Percentiles rank a stretch among this genome's conserved stretches.
Evolutionary conservation across 1,140 invertebrate species (phyloP).

Genomic region (Trichogramma pretiosum): DNA sequence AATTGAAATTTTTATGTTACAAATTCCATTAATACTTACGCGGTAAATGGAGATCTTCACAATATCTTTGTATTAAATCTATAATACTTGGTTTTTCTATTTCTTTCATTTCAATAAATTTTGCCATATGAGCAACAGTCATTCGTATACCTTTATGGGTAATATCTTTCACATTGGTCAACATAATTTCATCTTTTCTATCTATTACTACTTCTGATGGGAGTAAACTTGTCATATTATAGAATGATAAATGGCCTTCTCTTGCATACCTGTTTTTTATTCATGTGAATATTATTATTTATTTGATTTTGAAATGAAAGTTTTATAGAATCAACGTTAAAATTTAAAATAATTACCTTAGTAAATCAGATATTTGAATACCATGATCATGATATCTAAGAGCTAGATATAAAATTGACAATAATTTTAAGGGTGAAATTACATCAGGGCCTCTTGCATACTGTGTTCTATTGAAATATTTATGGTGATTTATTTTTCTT

Average conservation of each 20-base stretch:
- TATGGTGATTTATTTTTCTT: constrained; percentile 30
- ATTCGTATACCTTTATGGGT: constrained; percentile 34
- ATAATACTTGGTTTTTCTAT: constrained; percentile 43
- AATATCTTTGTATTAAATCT: constrained; percentile 44
- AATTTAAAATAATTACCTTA: constrained; percentile 37
- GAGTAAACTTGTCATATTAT: constrained; percentile 47
- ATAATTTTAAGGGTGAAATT: constrained; percentile 42
- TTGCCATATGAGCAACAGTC: constrained; percentile 30
- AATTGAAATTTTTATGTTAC: constrained; percentile 2
- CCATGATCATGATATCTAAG: constrained; percentile 48
- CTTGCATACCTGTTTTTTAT: constrained; percentile 42
- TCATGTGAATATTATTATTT: too few species aligned
- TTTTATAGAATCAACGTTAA: constrained; percentile 3
- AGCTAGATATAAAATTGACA: constrained; percentile 47
- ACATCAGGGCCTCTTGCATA: constrained; percentile 35
- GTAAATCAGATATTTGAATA: constrained; percentile 51
- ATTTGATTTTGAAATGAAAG: neutral
- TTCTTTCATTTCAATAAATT: constrained; percentile 37
- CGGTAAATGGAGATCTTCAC: constrained; percentile 50
- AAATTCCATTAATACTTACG: constrained; percentile 22
- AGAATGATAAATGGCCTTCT: constrained; percentile 53
- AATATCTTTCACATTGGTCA: constrained; percentile 33
- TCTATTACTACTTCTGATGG: constrained; percentile 42
- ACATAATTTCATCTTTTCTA: constrained; percentile 26
- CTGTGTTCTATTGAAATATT: constrained; percentile 27